Percentiles rank a stretch among this genome's conserved stretches.
Evolutionary conservation across 2,797 vertebrate species (phyloP).

Genomic region (Perodicticus potto): DNA sequence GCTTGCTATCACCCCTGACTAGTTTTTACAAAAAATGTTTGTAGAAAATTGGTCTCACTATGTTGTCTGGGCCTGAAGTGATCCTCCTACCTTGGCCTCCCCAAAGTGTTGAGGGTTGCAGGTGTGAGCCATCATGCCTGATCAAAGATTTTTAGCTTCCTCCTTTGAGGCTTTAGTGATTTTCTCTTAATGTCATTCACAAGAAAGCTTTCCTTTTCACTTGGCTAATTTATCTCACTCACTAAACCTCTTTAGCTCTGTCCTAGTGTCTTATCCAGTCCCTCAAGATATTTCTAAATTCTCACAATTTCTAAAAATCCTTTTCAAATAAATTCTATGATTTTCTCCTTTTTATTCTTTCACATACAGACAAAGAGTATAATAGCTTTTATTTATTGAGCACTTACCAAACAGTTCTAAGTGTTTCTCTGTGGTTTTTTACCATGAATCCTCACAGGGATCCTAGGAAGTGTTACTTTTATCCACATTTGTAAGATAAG

Average conservation of each 20-base stretch:
- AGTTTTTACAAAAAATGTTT: no score
- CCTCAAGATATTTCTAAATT: constrained; percentile 59
- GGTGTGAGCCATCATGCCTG: no score
- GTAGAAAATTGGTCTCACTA: no score
- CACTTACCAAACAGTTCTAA: background rate
- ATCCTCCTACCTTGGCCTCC: no score
- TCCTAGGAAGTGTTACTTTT: constrained; percentile 42
- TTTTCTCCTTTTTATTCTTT: constrained; percentile 60
- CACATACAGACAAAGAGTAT: background rate
- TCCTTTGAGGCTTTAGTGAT: constrained; percentile 5
- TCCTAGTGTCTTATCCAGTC: background rate
- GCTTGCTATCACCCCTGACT: no score
- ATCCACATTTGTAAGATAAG: constrained; percentile 8
- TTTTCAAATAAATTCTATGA: constrained; percentile 47
- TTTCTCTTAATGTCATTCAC: constrained; percentile 55
- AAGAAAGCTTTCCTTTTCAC: constrained; percentile 53
- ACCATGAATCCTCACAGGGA: background rate
- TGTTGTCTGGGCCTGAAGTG: no score
- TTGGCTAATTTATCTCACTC: constrained; percentile 18
- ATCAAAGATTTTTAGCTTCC: background rate
- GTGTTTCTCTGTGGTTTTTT: background rate
- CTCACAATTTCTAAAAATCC: background rate
- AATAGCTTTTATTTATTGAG: constrained; percentile 34
- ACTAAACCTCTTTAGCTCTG: constrained; percentile 32
- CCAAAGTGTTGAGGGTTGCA: no score